Conservation (phyloP, 1,140 invertebrate species). For the Drosophila guanche region DNA sequence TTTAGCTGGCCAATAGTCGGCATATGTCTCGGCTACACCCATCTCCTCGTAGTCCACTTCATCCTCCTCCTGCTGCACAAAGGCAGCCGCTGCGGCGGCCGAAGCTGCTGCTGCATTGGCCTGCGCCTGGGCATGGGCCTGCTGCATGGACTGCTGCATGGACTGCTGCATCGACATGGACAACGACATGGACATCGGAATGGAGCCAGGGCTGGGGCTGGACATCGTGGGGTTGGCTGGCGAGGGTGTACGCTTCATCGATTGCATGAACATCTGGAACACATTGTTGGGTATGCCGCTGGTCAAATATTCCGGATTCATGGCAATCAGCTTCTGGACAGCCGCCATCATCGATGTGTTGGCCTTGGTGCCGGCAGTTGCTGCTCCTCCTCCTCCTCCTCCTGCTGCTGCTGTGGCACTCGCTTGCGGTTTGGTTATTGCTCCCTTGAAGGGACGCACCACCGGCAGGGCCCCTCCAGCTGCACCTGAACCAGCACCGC, state of each 20-base stretch:
- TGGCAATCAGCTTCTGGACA: constrained; percentile 71
- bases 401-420: constrained; percentile 6
- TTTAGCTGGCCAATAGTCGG: constrained; percentile 98
- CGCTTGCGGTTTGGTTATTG: not conserved
- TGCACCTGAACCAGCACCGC: not conserved
- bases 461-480: no score
- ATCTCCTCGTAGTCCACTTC: constrained; percentile 98
- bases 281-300: constrained; percentile 83
- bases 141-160: constrained; percentile 2
- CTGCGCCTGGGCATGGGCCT: not conserved
- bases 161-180: not conserved
- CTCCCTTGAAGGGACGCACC: no score
- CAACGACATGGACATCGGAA: not conserved
- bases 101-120: constrained; percentile 28
- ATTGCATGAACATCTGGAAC: constrained; percentile 83
- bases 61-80: constrained; percentile 88
- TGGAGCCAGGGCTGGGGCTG: not conserved
- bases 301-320: constrained; percentile 80
- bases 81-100: constrained; percentile 29
- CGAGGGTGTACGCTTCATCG: constrained; percentile 35
- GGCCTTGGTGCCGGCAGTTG: constrained; percentile 49
- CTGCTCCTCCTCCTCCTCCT: constrained; percentile 6
- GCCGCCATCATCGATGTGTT: constrained; percentile 82
- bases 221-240: constrained; percentile 1
- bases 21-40: constrained; percentile 98